These are phyloP conservation scores for Nudaria mundana DNA, from an alignment of 2,888 invertebrate species.

Conservation along the genomic window DNA sequence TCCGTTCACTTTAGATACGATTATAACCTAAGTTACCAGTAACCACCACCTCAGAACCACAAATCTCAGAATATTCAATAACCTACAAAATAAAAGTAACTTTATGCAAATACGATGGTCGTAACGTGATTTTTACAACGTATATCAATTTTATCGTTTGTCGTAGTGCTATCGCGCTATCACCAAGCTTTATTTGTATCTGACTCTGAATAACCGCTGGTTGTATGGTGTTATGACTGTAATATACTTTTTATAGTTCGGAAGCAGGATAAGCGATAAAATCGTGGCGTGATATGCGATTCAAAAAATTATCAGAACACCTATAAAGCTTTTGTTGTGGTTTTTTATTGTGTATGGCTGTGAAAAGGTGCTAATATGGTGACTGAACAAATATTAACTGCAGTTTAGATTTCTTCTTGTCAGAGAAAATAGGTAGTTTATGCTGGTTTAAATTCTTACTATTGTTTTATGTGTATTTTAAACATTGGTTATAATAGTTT, in stretches of 20 bases:
- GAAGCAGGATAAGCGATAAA: slow-evolving; percentile 40
- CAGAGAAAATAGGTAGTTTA: no score
- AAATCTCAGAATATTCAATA: slow-evolving; percentile 34
- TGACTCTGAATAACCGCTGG: slow-evolving; percentile 31
- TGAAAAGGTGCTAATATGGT: no score
- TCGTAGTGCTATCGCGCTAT: slow-evolving; percentile 48
- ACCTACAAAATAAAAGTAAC: slow-evolving; percentile 35
- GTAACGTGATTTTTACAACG: slow-evolving; percentile 45
- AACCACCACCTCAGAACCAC: slow-evolving; percentile 10
- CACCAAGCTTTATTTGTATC: slow-evolving; percentile 49
- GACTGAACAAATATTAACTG: no score
- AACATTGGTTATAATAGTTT: no score
- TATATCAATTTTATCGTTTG: slow-evolving; percentile 51
- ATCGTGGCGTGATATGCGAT: slow-evolving; percentile 32
- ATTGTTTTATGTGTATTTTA: no score
- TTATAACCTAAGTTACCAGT: no score
- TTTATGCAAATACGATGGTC: slow-evolving; percentile 33
- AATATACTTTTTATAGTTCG: slow-evolving; percentile 56
- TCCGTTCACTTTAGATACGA: no score
- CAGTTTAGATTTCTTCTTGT: no score
- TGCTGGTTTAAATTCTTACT: no score
- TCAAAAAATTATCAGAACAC: slow-evolving; percentile 33
- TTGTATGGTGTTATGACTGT: slow-evolving; percentile 47
- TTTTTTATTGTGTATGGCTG: slow-evolving; percentile 5
- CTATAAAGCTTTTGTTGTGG: slow-evolving; percentile 28